These are phyloP conservation scores for Dryoscopus gambensis DNA, from an alignment of 2,113 vertebrate genomes.

Conservation along the genomic window DNA sequence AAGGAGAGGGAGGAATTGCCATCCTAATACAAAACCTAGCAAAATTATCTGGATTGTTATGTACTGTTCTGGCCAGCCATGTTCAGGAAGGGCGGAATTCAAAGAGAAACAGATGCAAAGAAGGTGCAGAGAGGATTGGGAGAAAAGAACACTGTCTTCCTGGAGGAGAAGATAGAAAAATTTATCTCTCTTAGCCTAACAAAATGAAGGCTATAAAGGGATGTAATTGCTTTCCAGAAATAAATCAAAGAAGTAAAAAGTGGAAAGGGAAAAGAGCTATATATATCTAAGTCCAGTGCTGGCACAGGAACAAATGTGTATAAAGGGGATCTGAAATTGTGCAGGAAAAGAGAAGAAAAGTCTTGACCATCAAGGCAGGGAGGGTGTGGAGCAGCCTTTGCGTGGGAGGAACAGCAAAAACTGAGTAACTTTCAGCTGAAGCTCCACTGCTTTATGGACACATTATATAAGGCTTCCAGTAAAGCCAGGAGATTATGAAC, in stretches of 20 bases:
- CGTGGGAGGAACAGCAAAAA: background rate
- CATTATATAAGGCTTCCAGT: background rate
- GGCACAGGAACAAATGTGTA: background rate
- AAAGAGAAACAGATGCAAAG: background rate
- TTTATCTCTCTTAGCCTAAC: background rate
- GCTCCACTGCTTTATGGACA: background rate
- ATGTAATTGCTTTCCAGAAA: background rate
- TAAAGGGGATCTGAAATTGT: background rate
- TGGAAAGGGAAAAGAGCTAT: background rate
- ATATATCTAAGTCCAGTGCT: background rate
- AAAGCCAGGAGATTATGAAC: constrained; percentile 1
- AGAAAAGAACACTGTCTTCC: background rate
- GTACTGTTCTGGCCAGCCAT: background rate
- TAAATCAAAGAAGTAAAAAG: background rate
- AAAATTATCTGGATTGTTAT: background rate
- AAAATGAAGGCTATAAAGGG: background rate
- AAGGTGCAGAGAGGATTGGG: background rate
- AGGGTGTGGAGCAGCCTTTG: background rate
- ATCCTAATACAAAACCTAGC: background rate
- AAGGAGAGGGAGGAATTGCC: background rate
- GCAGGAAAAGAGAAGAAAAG: background rate
- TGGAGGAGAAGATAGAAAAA: background rate
- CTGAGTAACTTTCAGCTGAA: constrained; percentile 40
- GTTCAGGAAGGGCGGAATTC: background rate
- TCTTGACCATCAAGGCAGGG: background rate